A percentile compares a stretch with the other conserved stretches of the same genome.
Conservation (phyloP, 2,797 vertebrate genomes). For the Lepus townsendii region DNA sequence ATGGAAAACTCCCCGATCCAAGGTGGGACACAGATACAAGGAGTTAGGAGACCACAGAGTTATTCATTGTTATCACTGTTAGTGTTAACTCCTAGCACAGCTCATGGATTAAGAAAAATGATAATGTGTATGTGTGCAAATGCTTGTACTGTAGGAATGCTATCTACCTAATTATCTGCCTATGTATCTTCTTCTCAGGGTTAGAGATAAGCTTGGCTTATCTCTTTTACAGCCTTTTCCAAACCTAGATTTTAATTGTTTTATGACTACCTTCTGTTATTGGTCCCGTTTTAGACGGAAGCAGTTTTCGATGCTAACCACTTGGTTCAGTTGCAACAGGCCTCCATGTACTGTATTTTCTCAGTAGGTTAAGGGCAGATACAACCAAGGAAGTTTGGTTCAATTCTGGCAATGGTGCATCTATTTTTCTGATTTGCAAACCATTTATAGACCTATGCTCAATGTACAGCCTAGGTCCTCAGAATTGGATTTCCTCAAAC, state of each 20-base stretch:
- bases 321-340: not conserved
- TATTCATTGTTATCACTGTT: not conserved
- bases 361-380: conserved; percentile 9
- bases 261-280: not conserved
- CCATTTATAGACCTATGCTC: not conserved
- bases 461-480: not conserved
- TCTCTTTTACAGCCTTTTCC: conserved; percentile 4
- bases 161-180: not conserved
- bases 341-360: not conserved
- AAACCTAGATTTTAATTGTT: not conserved
- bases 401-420: not conserved
- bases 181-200: not conserved
- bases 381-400: not conserved
- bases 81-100: not conserved
- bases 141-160: not conserved
- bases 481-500: conserved; percentile 31
- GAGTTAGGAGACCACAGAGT: not conserved
- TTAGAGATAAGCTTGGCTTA: not conserved
- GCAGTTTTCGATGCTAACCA: not conserved
- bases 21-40: not conserved
- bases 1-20: not conserved
- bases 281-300: not conserved
- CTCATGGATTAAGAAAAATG: conserved; percentile 16
- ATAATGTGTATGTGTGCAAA: not conserved
- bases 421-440: conserved; percentile 22